These are phyloP conservation scores for Hipposideros larvatus DNA, from an alignment of 2,797 vertebrate species.

Conservation along the genomic window DNA sequence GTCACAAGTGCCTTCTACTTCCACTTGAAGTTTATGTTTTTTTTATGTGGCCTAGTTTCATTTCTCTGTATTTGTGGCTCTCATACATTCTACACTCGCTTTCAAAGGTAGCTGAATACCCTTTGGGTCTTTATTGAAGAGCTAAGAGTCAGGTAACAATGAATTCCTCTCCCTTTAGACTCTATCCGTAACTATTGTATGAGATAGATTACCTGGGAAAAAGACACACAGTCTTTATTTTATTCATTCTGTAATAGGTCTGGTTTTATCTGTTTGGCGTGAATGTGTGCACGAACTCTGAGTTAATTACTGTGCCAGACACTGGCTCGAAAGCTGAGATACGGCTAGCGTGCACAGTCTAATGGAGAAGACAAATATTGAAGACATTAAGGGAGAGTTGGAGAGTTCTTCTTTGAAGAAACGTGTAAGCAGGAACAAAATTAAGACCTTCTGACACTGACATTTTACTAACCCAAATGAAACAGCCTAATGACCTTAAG, in stretches of 20 bases:
- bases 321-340: background rate
- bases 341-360: background rate
- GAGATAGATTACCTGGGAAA: background rate
- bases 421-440: background rate
- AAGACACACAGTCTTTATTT: background rate
- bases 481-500: background rate
- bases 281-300: background rate
- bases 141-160: background rate
- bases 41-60: background rate
- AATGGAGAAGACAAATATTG: background rate
- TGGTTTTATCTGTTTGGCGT: background rate
- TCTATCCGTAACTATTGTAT: background rate
- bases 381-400: background rate
- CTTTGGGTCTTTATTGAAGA: background rate
- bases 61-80: background rate
- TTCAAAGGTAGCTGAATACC: background rate
- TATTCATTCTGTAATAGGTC: background rate
- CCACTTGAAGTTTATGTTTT: background rate
- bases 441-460: background rate
- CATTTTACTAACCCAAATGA: background rate
- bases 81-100: background rate
- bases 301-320: background rate
- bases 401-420: background rate
- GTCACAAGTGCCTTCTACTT: background rate
- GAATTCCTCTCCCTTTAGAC: background rate